Evolutionary conservation across 2,113 vertebrate species (phyloP).

Genomic region (Scalopus aquaticus): DNA sequence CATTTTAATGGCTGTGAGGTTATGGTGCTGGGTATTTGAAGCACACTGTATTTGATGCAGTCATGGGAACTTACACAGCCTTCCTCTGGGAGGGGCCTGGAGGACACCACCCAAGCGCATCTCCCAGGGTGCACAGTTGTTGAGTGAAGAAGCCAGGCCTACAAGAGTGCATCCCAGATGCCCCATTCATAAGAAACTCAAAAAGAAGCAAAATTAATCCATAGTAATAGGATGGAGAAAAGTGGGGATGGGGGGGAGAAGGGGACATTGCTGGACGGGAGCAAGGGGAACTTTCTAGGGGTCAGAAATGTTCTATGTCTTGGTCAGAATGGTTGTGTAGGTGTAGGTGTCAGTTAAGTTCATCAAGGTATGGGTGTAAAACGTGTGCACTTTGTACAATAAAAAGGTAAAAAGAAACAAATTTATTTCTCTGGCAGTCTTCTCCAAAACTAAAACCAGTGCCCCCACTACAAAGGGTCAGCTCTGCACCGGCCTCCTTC

Average conservation of each 20-base stretch:
- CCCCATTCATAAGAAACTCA: neutral
- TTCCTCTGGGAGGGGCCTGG: neutral
- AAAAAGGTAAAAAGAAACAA: neutral
- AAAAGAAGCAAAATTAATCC: neutral
- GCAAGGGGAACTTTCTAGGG: neutral
- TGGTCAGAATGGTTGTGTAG: neutral
- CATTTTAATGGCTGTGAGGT: neutral
- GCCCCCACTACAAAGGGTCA: fast-evolving
- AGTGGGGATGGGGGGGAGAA: neutral
- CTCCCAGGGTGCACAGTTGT: neutral
- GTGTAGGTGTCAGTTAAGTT: neutral
- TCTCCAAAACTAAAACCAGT: neutral
- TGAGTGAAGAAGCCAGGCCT: neutral
- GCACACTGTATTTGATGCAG: neutral
- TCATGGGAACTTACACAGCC: no score
- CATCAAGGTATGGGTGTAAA: neutral
- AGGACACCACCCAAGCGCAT: neutral
- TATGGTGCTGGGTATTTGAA: neutral
- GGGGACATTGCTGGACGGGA: no score
- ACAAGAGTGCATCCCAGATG: neutral
- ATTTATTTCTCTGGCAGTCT: neutral
- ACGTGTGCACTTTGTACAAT: neutral
- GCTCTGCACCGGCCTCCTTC: no score
- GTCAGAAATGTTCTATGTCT: neutral
- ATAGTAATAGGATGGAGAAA: neutral